Percentiles rank a stretch among this genome's conserved stretches.
Conservation (phyloP, 2,888 invertebrate species). For the Protodeltote pygarga region DNA sequence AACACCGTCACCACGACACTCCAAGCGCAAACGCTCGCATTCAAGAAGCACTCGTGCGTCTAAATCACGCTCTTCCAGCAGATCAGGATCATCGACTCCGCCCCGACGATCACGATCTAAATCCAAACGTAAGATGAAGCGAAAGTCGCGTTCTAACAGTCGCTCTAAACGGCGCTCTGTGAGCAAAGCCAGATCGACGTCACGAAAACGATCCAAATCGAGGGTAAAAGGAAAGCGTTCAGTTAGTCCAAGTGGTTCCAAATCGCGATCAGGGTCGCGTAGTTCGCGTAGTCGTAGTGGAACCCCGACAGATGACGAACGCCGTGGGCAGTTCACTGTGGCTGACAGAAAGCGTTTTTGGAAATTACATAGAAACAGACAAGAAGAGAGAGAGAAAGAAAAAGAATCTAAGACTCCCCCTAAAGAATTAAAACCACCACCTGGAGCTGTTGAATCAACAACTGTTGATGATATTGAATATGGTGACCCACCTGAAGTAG, state of each 20-base stretch:
- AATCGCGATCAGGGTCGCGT: constrained; percentile 62
- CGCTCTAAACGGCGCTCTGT: constrained; percentile 60
- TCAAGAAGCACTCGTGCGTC: constrained; percentile 51
- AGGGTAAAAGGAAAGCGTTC: constrained; percentile 54
- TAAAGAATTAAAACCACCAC: constrained; percentile 75
- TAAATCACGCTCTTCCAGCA: constrained; percentile 57
- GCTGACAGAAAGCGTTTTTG: constrained; percentile 80
- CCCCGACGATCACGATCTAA: constrained; percentile 57
- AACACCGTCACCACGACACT: constrained; percentile 60
- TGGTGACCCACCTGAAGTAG: constrained; percentile 80
- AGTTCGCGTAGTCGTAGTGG: constrained; percentile 62
- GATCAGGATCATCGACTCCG: constrained; percentile 56
- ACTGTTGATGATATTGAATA: constrained; percentile 75
- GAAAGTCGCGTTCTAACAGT: constrained; percentile 64
- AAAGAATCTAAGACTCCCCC: constrained; percentile 65
- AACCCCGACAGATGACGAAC: constrained; percentile 74
- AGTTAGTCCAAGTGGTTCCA: constrained; percentile 46
- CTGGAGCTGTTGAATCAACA: constrained; percentile 72
- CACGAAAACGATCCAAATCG: constrained; percentile 62
- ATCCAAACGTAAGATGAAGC: constrained; percentile 55
- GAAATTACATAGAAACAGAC: constrained; percentile 74
- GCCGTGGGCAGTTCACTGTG: constrained; percentile 81
- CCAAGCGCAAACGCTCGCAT: constrained; percentile 49
- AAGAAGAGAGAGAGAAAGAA: constrained; percentile 63
- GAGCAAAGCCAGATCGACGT: constrained; percentile 55